Conservation (phyloP, 1,140 invertebrate species). For the Procambarus virginalis region DNA sequence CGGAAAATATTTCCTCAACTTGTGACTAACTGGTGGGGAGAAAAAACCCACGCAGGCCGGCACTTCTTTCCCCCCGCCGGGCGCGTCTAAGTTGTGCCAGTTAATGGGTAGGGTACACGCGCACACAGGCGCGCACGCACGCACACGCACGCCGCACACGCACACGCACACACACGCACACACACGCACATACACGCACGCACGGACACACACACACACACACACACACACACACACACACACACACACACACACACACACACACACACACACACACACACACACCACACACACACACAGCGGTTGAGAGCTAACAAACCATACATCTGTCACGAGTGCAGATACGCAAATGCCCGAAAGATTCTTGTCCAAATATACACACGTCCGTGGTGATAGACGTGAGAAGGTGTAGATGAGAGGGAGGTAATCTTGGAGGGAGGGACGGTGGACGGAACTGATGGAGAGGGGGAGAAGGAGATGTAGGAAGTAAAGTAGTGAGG, state of each 20-base stretch:
- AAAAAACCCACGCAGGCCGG: neutral
- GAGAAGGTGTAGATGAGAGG: constrained; percentile 17
- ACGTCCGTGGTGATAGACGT: constrained; percentile 23
- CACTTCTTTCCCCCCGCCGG: neutral
- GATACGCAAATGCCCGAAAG: constrained; percentile 51
- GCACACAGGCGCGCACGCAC: constrained; percentile 35
- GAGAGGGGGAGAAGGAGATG: neutral
- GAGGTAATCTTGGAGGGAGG: neutral
- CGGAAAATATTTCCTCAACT: constrained; percentile 3
- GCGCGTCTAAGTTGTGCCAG: constrained; percentile 54
- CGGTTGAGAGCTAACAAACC: constrained; percentile 64
- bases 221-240: constrained; percentile 48
- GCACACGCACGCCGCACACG: constrained; percentile 8
- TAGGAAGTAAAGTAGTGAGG: neutral
- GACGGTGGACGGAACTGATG: neutral
- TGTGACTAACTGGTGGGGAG: neutral
- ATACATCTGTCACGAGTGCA: constrained; percentile 59
- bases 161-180: neutral
- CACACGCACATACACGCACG: constrained; percentile 29
- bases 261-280: constrained; percentile 40
- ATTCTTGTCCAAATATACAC: constrained; percentile 54
- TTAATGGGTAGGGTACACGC: constrained; percentile 41
- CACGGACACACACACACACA: constrained; percentile 45
- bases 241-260: constrained; percentile 52
- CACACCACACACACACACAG: constrained; percentile 30